Conservation (phyloP, 2,888 invertebrate species). For the Drosophila flavopinicola region DNA sequence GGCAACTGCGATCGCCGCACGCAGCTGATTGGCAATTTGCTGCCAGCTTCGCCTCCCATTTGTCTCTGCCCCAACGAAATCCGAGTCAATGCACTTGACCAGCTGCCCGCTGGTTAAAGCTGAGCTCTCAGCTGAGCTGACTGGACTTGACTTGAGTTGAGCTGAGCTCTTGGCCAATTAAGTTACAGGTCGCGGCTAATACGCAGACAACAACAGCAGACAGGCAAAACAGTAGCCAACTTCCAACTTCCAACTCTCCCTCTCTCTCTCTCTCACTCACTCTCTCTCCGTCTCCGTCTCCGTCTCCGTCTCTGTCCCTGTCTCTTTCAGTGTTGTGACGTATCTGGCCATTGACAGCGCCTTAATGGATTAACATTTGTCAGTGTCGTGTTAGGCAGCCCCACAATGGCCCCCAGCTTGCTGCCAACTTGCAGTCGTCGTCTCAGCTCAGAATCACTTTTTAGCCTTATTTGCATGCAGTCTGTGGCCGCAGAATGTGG, state of each 20-base stretch:
- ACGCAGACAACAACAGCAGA: slow-evolving; percentile 17
- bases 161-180: slow-evolving; percentile 66
- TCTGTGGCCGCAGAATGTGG: slow-evolving; percentile 29
- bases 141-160: no score
- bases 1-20: slow-evolving; percentile 42
- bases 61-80: slow-evolving; percentile 68
- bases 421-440: slow-evolving; percentile 18
- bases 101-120: slow-evolving; percentile 57
- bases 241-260: neutral
- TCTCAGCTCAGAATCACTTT: neutral
- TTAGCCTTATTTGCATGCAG: slow-evolving; percentile 51
- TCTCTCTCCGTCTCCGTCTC: neutral
- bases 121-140: no score
- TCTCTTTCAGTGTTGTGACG: slow-evolving; percentile 73
- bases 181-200: slow-evolving; percentile 59
- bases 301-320: neutral
- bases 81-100: slow-evolving; percentile 65
- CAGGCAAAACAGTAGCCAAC: slow-evolving; percentile 49
- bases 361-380: slow-evolving; percentile 83
- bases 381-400: slow-evolving; percentile 79
- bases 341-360: slow-evolving; percentile 82
- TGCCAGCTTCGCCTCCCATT: slow-evolving; percentile 57
- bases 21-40: slow-evolving; percentile 80
- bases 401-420: slow-evolving; percentile 59
- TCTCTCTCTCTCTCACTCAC: neutral